phyloP scores from a whole-genome alignment of 2,888 invertebrate genomes.

The Spodoptera exigua region DNA sequence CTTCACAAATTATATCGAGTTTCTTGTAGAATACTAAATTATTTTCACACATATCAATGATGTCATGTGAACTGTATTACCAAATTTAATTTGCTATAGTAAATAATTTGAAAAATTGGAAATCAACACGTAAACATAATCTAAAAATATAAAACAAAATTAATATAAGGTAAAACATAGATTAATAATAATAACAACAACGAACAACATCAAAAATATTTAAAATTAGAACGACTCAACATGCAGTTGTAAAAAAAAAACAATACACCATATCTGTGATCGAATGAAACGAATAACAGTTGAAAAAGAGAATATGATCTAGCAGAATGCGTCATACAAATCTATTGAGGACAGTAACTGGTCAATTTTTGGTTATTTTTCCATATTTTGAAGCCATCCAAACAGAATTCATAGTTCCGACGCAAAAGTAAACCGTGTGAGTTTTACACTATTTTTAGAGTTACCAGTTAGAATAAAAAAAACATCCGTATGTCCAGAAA shows the following conservation, averaged over 20 bases:
- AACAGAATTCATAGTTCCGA: conserved; percentile 24
- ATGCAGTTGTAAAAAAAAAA: conserved; percentile 32
- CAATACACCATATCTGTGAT: conserved; percentile 9
- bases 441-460: conserved; percentile 3
- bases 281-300: conserved; percentile 18
- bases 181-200: background rate
- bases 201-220: background rate
- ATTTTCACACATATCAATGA: too few species aligned
- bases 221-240: conserved; percentile 26
- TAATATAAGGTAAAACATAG: background rate
- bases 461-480: conserved; percentile 3
- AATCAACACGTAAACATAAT: too few species aligned
- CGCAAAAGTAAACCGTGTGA: conserved; percentile 16
- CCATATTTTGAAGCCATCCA: conserved; percentile 23
- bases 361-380: conserved; percentile 16
- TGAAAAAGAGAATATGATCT: conserved; percentile 22
- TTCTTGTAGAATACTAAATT: too few species aligned
- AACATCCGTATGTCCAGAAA: background rate
- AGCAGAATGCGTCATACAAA: conserved; percentile 34
- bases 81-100: too few species aligned
- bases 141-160: background rate
- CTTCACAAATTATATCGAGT: too few species aligned
- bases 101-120: too few species aligned
- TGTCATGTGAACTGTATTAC: too few species aligned
- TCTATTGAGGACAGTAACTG: conserved; percentile 38